These are phyloP conservation scores for Procambarus virginalis DNA, from an alignment of 1,140 invertebrate species.

Conservation along the genomic window DNA sequence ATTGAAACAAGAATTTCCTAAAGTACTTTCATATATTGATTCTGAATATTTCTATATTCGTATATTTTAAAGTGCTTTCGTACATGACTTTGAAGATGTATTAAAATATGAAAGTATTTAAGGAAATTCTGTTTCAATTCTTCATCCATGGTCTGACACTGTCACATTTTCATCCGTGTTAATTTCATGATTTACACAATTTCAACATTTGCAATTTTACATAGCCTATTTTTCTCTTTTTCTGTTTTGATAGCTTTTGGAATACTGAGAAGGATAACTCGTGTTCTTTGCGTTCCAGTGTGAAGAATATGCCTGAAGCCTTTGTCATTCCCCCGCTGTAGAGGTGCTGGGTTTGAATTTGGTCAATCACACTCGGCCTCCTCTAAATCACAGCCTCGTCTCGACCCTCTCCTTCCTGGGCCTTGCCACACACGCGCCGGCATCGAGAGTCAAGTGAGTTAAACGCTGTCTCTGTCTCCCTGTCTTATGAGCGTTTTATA, in stretches of 20 bases:
- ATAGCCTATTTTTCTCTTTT: not conserved
- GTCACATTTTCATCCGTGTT: too few species aligned
- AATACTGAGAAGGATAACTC: not conserved
- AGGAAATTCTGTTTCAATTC: too few species aligned
- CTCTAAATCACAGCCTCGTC: not conserved
- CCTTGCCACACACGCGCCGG: not conserved
- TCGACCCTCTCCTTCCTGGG: not conserved
- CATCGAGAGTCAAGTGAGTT: not conserved
- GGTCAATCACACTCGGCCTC: not conserved
- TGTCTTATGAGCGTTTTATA: too few species aligned
- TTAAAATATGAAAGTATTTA: too few species aligned
- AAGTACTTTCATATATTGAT: too few species aligned
- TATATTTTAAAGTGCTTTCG: too few species aligned
- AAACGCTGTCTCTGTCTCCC: not conserved
- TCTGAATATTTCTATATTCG: too few species aligned
- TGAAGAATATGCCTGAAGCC: not conserved
- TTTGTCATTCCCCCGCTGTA: not conserved
- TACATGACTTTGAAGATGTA: too few species aligned
- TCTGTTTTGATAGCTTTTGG: not conserved
- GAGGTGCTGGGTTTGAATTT: not conserved
- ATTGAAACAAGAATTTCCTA: too few species aligned
- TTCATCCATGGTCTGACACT: too few species aligned
- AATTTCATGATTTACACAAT: too few species aligned
- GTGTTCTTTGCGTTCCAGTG: not conserved
- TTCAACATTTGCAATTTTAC: not conserved